phyloP scores from a whole-genome alignment of 1,140 invertebrate species.

The Diabrotica undecimpunctata region DNA sequence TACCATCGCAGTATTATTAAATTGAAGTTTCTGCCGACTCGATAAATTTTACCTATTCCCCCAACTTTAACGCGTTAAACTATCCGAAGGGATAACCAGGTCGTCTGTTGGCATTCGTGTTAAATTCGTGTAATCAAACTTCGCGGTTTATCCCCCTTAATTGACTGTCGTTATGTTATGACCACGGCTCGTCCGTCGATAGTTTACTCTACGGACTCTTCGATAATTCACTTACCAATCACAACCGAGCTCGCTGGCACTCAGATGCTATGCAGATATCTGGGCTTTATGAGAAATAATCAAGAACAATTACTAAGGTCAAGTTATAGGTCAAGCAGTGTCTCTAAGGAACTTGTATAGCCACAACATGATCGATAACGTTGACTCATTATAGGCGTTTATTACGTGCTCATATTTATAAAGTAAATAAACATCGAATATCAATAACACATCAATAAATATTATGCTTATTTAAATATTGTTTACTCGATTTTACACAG shows the following conservation, averaged over 20 bases:
- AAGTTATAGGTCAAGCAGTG: not conserved
- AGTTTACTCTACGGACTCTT: not conserved
- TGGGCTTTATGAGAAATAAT: not conserved
- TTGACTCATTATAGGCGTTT: too few species aligned
- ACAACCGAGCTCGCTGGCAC: not conserved
- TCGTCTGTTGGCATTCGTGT: not conserved
- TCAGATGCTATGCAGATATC: not conserved
- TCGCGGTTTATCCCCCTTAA: not conserved
- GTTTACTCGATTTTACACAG: too few species aligned
- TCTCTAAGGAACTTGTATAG: not conserved
- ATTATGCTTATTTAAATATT: too few species aligned
- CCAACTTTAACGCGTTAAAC: too few species aligned
- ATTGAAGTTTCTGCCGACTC: too few species aligned
- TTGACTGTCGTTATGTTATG: not conserved
- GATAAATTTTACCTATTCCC: too few species aligned
- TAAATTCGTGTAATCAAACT: conserved; percentile 1
- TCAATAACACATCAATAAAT: too few species aligned
- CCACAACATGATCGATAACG: too few species aligned
- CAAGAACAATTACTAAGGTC: not conserved
- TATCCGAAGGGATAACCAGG: too few species aligned
- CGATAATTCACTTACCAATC: not conserved
- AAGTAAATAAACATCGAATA: too few species aligned
- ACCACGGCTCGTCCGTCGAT: not conserved
- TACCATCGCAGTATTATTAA: too few species aligned
- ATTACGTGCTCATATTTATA: too few species aligned